These are phyloP conservation scores for Triplophysa siluroides DNA, from an alignment of 2,113 vertebrate species.

Conservation along the genomic window DNA sequence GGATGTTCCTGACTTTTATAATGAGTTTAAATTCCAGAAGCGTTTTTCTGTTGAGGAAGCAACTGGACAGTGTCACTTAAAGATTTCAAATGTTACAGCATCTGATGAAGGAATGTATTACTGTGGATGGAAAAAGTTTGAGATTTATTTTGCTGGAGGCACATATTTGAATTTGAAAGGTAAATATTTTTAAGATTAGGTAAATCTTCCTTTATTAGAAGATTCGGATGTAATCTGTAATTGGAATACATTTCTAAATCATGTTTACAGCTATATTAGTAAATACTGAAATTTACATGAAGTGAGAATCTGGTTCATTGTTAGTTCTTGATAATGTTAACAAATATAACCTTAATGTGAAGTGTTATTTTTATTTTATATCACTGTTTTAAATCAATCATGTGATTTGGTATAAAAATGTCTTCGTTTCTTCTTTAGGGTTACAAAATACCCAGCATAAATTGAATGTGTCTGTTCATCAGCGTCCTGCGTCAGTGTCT, in stretches of 20 bases:
- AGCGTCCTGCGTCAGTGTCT: constrained; percentile 1
- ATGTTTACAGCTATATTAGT: too few relatives aligned
- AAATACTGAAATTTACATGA: too few relatives aligned
- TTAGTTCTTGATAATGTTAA: too few relatives aligned
- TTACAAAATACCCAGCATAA: constrained; percentile 33
- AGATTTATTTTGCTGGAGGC: not conserved
- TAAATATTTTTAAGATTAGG: not conserved
- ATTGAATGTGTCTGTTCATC: not conserved
- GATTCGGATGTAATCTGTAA: not conserved
- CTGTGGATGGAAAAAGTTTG: constrained; percentile 22
- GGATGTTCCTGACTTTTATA: not conserved
- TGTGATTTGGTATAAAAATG: not conserved
- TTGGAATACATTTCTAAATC: too few relatives aligned
- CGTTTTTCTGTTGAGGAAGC: constrained; percentile 3
- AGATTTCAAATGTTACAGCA: constrained; percentile 1
- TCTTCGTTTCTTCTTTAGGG: not conserved
- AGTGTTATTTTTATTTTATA: too few relatives aligned
- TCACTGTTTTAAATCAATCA: too few relatives aligned
- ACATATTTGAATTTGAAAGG: constrained; percentile 25
- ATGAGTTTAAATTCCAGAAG: not conserved
- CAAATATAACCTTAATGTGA: too few relatives aligned
- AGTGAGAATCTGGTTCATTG: too few relatives aligned
- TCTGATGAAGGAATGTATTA: constrained; percentile 29
- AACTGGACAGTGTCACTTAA: not conserved
- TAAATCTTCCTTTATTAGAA: not conserved